Evolutionary conservation across 1,140 invertebrate species (phyloP), one percentile per base, ranked within the genome.

Genomic region (Leptinotarsa undecemlineata): DNA sequence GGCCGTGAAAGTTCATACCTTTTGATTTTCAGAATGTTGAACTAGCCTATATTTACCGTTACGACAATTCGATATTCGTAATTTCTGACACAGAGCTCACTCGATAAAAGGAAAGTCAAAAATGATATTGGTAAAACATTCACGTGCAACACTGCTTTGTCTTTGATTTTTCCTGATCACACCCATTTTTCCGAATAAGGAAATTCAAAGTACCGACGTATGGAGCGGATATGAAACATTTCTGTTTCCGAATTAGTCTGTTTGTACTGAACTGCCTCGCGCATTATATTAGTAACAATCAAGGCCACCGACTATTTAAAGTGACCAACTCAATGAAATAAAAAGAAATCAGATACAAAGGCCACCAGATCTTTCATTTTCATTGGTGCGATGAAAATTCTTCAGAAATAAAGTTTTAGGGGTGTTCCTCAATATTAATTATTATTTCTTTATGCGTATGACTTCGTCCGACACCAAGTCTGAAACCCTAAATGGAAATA

Each of bases 221-320:
- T n/a, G 15, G 51, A 8, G 17, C n/a, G 51, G 51, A 57, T 57
- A n/a, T 19, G 51, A 19, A 19, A 57, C 51, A 57, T 57, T 57
- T 19, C n/a, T 57, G n/a, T 57, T 57, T n/a, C 51, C 17, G 51
- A 57, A 57, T 57, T 15, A 17, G 51, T 57, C n/a, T 3, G n/a
- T 19, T 57, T 15, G 15, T 14, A 57, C 51, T 4, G 51, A 57
- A 57, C 51, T 17, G 51, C 51, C 51, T 57, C 6, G 51, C n/a
- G 51, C 15, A 57, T 57, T 57, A 17, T 8, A 57, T 17, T 57
- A 57, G n/a, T 57, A 19, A 57, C n/a, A 57, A 57, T 57, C 51
- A 57, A 57, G 51, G 51, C 51, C 51, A 57, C 17, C 51, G 51
- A 19, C 51, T 57, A 57, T 57, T 57, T 17, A 57, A 57, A 57